Base-by-base conservation (phyloP, 2,113 vertebrate genomes). In the Campylomormyrus numenius region DNA sequence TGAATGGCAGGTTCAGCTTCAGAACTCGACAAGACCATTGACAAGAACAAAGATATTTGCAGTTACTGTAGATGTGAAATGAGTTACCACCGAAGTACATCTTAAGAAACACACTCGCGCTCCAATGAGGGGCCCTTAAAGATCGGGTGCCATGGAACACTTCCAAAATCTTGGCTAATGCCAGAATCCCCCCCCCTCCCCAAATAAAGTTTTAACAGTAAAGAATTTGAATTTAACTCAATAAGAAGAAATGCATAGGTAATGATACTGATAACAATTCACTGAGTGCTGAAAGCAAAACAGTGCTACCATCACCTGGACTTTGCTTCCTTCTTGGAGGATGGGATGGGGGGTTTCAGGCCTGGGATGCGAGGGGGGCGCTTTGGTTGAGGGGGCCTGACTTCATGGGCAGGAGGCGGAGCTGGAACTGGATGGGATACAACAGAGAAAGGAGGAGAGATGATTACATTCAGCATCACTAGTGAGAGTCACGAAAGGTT, bases 261-360 rank as follows among this genome's bases (percentile, higher is more conserved):
- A 48, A 85, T 11, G 1, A 85, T 85, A 45, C 0, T 85, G 35
- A 39, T 1, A 24, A 84, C 6, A 46, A 48, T 77, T 39, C 31
- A 17, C 6, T 48, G 83, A 85, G 19, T 21, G 48, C 42, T 85
- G 35, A 27, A 10, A 42, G 24, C 8, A 9, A 19, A 58, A 46
- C 1, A 15, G 10, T 31, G 35, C 58, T 84, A 9, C 31, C 48
- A 13, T 87, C 88, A 95, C 95, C 93, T 94, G 74, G 87, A 56
- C 90, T 94, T 95, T 35, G 58, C 45, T 62, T 95, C 94, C 89
- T 94, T 95, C 46, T 92, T 35, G 89, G 58, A 86, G 0, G n/a
- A 27, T 1, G 90, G 93, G 27, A 93, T 87, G 87, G 90, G 56
- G 0, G 94, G 93, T 89, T 94, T 96, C 13, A 74, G 9, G 66